These are phyloP conservation scores for Harlomillsia oculata DNA, from an alignment of 1,140 invertebrate genomes.

Conservation along the genomic window DNA sequence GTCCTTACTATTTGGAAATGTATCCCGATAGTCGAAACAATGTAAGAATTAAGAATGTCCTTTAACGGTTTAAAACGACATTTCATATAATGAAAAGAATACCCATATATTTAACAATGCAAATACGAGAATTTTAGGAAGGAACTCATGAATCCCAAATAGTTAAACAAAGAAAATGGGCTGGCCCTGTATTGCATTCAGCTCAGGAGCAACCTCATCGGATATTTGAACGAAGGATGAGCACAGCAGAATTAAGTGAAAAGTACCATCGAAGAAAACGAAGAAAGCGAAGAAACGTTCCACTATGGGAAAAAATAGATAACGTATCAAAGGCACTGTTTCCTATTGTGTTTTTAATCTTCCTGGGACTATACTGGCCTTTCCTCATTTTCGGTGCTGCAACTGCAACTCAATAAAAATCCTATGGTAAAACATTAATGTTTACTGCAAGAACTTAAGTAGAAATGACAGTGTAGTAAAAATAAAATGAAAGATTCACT, in stretches of 20 bases:
- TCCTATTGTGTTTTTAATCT: slow-evolving; percentile 60
- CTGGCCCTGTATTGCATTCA: too few species aligned
- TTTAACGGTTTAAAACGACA: too few species aligned
- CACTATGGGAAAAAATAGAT: slow-evolving; percentile 59
- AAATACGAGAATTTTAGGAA: too few species aligned
- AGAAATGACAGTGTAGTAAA: not conserved
- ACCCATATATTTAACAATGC: too few species aligned
- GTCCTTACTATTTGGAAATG: too few species aligned
- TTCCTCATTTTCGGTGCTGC: not conserved
- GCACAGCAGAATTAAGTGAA: slow-evolving; percentile 11
- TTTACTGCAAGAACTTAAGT: not conserved
- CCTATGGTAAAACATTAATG: not conserved
- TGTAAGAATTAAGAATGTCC: too few species aligned
- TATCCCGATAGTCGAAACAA: too few species aligned
- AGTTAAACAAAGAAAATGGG: too few species aligned
- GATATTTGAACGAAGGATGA: slow-evolving; percentile 50
- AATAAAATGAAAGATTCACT: not conserved
- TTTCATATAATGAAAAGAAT: too few species aligned
- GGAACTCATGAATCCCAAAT: too few species aligned
- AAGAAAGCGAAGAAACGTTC: slow-evolving; percentile 10
- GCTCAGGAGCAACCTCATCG: slow-evolving; percentile 41
- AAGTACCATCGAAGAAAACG: not conserved
- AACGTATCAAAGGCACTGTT: slow-evolving; percentile 57
- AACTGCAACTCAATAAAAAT: not conserved
- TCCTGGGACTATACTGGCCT: slow-evolving; percentile 63